Conservation (phyloP, 2,797 vertebrate species). For the Myotis daubentonii region DNA sequence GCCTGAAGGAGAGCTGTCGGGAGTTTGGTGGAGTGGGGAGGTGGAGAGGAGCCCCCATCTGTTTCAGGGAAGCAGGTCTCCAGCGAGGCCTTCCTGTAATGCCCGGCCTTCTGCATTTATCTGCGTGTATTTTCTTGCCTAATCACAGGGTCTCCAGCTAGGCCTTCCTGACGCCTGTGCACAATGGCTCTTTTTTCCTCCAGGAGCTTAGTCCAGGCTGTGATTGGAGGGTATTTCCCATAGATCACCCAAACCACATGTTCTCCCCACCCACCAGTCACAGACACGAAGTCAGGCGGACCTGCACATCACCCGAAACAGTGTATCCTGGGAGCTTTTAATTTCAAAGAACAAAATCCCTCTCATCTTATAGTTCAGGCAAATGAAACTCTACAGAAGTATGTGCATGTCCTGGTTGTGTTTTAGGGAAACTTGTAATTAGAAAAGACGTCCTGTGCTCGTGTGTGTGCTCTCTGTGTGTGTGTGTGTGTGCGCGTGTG, state of each 20-base stretch:
- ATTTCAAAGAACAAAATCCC: neutral
- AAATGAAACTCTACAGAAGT: neutral
- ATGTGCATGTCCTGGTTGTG: neutral
- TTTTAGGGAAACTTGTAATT: slow-evolving; percentile 34
- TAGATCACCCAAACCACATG: neutral
- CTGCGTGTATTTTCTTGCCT: neutral
- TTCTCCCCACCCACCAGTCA: neutral
- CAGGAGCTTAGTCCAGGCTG: neutral
- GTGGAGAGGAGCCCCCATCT: slow-evolving; percentile 51
- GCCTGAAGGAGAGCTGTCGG: slow-evolving; percentile 63
- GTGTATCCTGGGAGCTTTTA: neutral
- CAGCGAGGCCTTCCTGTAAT: no score
- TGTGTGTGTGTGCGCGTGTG: no score
- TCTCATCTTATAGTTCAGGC: neutral
- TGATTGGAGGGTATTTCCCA: neutral
- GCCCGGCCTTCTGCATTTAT: no score
- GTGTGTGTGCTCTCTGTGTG: neutral
- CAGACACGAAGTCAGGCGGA: neutral
- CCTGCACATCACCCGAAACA: accelerated
- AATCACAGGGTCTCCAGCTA: accelerated
- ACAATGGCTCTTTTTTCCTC: no score
- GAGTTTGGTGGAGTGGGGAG: slow-evolving; percentile 73
- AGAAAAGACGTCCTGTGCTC: neutral
- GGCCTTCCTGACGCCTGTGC: accelerated
- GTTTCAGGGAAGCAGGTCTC: accelerated